Base-by-base conservation (phyloP, 1,140 invertebrate species). In the Episyrphus balteatus region DNA sequence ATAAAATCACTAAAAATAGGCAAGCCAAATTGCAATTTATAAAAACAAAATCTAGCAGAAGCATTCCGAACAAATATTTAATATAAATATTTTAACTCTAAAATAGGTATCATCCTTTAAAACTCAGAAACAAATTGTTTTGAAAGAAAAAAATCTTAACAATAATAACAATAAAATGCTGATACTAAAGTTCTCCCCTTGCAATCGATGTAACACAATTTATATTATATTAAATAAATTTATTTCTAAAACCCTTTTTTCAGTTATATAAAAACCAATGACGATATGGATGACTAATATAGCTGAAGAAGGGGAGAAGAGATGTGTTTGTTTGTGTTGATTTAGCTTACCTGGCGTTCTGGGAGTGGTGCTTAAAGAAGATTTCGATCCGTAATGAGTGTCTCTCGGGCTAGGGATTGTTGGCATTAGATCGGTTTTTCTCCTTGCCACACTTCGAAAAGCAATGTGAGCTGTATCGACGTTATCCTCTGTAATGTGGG, bases 371-470 rank as follows among this genome's bases (percentile, higher is more conserved):
- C 78, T 79, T 50, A 72, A 70, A 57, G 64, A 70, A 67, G 66
- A 70, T 63, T 56, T 68, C 66, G 64, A 73, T 64, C 57, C 72
- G 59, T 51, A 74, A 61, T 51, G 72, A 59, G 51, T 76, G 72
- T 59, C 83, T 77, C 81, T 75, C 42, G 79, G 77, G 53, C 83
- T 83, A 46, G 88, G 87, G 69, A 90, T 80, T 53, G 88, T 92
- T 49, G 89, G 89, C 73, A 88, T 86, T 65, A 93, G 73, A 72
- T 93, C 89, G 47, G 88, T 92, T 67, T 87, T 84, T 52, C 88
- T 79, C 52, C 89, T 80, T 52, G 83, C 85, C 70, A 86, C 83
- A 48, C 82, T 66, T 61, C 63, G 65, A 63, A 65, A 70, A 72
- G 72, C 64, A 62, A 69, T 67, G 72, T 73, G 61, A 75, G 70